These are phyloP conservation scores for Cotesia typhae DNA, from an alignment of 1,140 invertebrate genomes.

Conservation along the genomic window DNA sequence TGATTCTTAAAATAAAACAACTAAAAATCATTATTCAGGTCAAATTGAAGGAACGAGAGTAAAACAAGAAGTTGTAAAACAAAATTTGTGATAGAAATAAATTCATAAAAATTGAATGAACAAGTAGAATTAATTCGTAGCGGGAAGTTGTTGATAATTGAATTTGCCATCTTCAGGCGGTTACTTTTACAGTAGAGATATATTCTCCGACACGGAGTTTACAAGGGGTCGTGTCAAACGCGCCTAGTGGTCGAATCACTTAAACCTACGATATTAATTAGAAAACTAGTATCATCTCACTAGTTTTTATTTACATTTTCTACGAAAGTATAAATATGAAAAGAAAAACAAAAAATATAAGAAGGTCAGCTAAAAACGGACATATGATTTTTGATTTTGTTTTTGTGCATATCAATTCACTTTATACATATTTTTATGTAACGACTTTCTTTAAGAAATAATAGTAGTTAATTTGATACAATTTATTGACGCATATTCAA, in stretches of 20 bases:
- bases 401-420: no score
- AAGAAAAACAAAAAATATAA: neutral
- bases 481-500: no score
- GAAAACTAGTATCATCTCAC: constrained; percentile 48
- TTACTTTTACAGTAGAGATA: constrained; percentile 40
- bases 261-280: constrained; percentile 52
- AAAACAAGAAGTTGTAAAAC: constrained; percentile 1
- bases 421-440: no score
- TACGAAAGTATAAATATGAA: neutral
- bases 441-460: no score
- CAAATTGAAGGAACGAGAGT: constrained; percentile 1
- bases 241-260: constrained; percentile 37
- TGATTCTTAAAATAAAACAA: neutral
- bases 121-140: constrained; percentile 50
- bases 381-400: no score
- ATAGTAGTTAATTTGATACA: no score
- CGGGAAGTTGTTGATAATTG: constrained; percentile 46
- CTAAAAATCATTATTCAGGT: neutral
- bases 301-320: constrained; percentile 12
- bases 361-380: no score
- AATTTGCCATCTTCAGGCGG: constrained; percentile 51
- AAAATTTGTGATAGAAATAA: neutral
- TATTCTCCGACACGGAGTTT: constrained; percentile 47
- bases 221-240: constrained; percentile 39
- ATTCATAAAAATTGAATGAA: constrained; percentile 27